phyloP scores from a whole-genome alignment of 2,888 invertebrate species.

The Synanthedon formicaeformis region DNA sequence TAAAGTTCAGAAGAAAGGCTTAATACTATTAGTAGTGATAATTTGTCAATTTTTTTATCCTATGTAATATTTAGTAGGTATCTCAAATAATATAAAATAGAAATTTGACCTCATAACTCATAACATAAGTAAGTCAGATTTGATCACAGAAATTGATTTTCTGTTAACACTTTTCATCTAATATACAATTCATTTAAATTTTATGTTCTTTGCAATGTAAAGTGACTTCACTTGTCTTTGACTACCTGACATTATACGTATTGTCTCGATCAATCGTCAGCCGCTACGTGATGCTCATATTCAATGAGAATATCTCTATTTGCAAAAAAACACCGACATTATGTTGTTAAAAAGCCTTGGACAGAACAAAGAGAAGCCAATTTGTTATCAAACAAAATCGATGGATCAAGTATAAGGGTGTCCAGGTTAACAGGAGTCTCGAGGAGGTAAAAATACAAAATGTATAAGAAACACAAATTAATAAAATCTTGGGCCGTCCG shows the following conservation, averaged over 20 bases:
- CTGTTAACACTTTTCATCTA: too few relatives aligned
- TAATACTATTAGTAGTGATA: too few relatives aligned
- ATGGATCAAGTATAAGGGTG: slow-evolving; percentile 40
- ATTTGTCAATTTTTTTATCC: too few relatives aligned
- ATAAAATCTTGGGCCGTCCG: slow-evolving; percentile 59
- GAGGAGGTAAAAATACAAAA: slow-evolving; percentile 22
- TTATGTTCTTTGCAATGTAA: too few relatives aligned
- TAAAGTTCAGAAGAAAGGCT: too few relatives aligned
- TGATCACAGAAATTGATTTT: too few relatives aligned
- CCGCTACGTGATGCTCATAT: neutral
- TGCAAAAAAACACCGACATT: neutral
- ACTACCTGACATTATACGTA: neutral
- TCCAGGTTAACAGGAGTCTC: slow-evolving; percentile 40
- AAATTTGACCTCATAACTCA: too few relatives aligned
- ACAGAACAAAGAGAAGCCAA: slow-evolving; percentile 60
- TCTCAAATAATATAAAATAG: too few relatives aligned
- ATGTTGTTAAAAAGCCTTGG: slow-evolving; percentile 8
- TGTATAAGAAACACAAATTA: slow-evolving; percentile 60
- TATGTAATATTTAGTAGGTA: too few relatives aligned
- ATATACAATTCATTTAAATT: too few relatives aligned
- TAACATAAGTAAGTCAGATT: too few relatives aligned
- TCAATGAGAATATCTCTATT: neutral
- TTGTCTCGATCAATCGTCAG: neutral
- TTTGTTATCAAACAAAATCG: slow-evolving; percentile 63
- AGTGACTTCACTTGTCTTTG: too few relatives aligned